These are phyloP conservation scores for Drosophila willistoni DNA, from an alignment of 1,140 invertebrate species.

Conservation along the genomic window DNA sequence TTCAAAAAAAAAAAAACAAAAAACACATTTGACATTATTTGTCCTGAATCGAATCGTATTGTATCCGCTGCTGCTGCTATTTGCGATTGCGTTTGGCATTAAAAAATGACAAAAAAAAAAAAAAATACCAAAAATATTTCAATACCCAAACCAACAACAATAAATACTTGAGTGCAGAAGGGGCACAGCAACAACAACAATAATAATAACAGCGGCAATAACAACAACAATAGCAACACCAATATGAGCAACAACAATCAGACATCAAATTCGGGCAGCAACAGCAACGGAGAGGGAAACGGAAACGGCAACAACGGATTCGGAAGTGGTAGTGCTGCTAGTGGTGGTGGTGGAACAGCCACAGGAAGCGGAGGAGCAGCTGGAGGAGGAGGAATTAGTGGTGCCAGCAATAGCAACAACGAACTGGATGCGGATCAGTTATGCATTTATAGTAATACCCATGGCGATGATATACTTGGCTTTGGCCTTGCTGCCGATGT, in stretches of 20 bases:
- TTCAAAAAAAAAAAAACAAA: conserved; percentile 14
- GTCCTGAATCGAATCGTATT: conserved; percentile 17
- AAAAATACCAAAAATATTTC: neutral
- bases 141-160: conserved; percentile 3
- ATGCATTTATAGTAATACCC: conserved; percentile 39
- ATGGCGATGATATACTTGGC: conserved; percentile 61
- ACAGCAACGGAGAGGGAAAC: conserved; percentile 7
- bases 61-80: conserved; percentile 45
- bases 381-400: neutral
- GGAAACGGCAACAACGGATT: conserved; percentile 10
- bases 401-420: conserved; percentile 38
- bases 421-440: conserved; percentile 57
- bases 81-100: conserved; percentile 36
- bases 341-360: neutral
- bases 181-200: conserved; percentile 45
- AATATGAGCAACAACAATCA: neutral
- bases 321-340: neutral
- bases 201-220: conserved; percentile 22
- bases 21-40: conserved; percentile 16
- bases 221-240: conserved; percentile 3
- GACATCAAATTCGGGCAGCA: conserved; percentile 8
- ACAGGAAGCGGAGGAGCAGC: conserved; percentile 8
- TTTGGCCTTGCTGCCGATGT: conserved; percentile 41
- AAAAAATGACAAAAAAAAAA: conserved; percentile 12
- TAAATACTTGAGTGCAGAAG: conserved; percentile 47